Evolutionary conservation across 1,140 invertebrate species (phyloP).

Genomic region (Notospermus geniculatus): DNA sequence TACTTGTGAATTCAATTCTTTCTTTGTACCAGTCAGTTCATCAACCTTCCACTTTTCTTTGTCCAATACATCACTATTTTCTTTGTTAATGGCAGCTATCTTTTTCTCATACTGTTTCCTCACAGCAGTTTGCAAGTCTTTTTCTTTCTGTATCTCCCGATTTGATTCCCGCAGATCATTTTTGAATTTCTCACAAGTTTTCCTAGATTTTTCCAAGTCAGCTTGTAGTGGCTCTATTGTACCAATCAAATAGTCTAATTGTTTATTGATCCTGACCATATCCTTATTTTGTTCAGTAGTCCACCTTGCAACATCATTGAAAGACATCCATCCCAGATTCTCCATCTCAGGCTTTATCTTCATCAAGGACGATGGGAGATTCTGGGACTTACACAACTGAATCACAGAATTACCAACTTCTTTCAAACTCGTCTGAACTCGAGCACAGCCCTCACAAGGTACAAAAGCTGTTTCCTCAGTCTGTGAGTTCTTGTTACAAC

Average conservation of each 20-base stretch:
- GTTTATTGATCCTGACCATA: constrained; percentile 42
- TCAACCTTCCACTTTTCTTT: constrained; percentile 26
- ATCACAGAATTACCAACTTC: constrained; percentile 39
- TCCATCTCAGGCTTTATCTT: constrained; percentile 26
- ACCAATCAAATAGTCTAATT: constrained; percentile 33
- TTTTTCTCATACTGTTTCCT: constrained; percentile 44
- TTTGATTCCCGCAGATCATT: constrained; percentile 35
- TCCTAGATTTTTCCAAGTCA: constrained; percentile 32
- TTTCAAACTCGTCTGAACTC: constrained; percentile 44
- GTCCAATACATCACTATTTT: constrained; percentile 19
- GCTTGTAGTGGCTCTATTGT: constrained; percentile 40
- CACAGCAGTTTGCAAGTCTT: constrained; percentile 33
- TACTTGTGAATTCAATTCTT: constrained; percentile 27
- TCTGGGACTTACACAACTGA: constrained; percentile 42
- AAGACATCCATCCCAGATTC: constrained; percentile 42
- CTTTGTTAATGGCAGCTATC: constrained; percentile 32
- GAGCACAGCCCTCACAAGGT: constrained; percentile 49
- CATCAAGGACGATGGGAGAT: constrained; percentile 30
- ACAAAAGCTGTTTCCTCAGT: constrained; percentile 52
- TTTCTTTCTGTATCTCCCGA: constrained; percentile 41
- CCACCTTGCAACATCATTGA: constrained; percentile 47
- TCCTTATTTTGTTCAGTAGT: constrained; percentile 50
- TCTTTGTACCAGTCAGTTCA: constrained; percentile 22
- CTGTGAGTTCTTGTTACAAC: constrained; percentile 46
- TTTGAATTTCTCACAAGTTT: constrained; percentile 36